Conservation (phyloP, 2,113 vertebrate genomes). For the Promerops cafer region DNA sequence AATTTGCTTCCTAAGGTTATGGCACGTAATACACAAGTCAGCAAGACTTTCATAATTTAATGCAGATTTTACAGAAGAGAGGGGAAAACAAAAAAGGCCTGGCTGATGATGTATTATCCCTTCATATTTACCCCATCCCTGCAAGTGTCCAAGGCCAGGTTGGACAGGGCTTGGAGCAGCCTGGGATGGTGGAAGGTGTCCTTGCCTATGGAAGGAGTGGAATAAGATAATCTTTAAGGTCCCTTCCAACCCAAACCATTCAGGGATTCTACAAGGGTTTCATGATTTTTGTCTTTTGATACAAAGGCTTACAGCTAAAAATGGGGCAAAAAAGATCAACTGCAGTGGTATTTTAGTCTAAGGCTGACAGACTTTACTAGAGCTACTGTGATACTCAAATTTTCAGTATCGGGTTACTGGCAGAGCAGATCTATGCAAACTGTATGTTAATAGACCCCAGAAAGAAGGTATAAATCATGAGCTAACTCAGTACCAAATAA, state of each 20-base stretch:
- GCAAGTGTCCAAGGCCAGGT: neutral
- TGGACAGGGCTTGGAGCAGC: neutral
- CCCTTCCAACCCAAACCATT: neutral
- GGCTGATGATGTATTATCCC: neutral
- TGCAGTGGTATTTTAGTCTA: neutral
- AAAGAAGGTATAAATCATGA: neutral
- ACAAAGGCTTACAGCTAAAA: neutral
- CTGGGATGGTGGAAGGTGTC: neutral
- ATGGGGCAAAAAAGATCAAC: neutral
- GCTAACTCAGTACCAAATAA: neutral
- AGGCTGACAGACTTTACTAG: neutral
- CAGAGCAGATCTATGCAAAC: neutral
- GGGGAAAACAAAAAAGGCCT: neutral
- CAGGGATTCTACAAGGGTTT: neutral
- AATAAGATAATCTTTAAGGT: neutral
- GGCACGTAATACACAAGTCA: neutral
- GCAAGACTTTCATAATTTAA: neutral
- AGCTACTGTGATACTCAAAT: neutral
- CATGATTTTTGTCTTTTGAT: neutral
- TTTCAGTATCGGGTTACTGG: neutral
- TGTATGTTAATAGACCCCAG: neutral
- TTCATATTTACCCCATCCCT: neutral
- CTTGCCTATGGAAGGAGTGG: neutral
- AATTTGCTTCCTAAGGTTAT: conserved; percentile 27
- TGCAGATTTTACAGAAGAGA: neutral